Evolutionary conservation across 2,113 vertebrate genomes (phyloP).

Genomic region (Empidonax alnorum): DNA sequence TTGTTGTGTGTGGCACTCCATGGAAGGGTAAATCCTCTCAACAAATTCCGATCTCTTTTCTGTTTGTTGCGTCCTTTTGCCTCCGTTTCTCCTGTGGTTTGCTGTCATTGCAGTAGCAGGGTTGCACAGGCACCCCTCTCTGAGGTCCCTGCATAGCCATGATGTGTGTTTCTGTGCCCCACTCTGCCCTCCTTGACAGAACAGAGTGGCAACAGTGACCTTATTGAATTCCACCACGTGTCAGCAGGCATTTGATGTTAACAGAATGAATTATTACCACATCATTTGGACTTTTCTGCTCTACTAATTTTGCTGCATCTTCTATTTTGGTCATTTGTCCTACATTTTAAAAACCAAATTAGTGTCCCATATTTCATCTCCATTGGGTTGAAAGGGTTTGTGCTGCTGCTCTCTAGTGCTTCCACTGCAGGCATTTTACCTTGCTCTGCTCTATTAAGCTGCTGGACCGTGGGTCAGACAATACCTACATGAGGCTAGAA

Average conservation of each 20-base stretch:
- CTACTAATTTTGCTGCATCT: constrained; percentile 53
- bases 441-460: background rate
- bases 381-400: background rate
- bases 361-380: background rate
- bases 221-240: background rate
- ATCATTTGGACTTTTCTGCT: constrained; percentile 60
- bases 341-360: constrained; percentile 39
- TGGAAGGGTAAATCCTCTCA: background rate
- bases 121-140: background rate
- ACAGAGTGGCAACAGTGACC: background rate
- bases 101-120: background rate
- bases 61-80: rapidly evolving
- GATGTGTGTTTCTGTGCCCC: background rate
- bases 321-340: constrained; percentile 62
- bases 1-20: background rate
- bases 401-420: background rate
- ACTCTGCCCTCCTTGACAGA: background rate
- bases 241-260: background rate
- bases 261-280: background rate
- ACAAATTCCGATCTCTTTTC: background rate
- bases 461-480: background rate
- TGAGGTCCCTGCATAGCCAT: background rate
- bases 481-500: background rate
- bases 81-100: rapidly evolving
- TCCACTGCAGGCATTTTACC: background rate